These are phyloP conservation scores for Bradypodion ventrale DNA, from an alignment of 2,797 vertebrate species.

Conservation along the genomic window DNA sequence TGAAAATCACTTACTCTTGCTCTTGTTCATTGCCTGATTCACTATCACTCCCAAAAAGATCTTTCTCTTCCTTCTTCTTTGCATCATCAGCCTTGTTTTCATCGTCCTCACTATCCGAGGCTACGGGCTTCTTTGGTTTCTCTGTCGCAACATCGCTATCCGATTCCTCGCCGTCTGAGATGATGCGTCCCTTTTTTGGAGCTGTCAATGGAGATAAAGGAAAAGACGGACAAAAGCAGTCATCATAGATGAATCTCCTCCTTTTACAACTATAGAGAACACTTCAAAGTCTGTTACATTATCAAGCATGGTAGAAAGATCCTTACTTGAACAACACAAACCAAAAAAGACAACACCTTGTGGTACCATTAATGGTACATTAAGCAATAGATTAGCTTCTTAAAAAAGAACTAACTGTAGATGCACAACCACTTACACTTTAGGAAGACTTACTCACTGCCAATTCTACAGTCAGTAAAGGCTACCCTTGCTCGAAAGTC, in stretches of 20 bases:
- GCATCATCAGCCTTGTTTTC: slow-evolving; percentile 69
- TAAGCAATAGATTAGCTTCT: neutral
- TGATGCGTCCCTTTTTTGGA: slow-evolving; percentile 85
- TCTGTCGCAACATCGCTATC: slow-evolving; percentile 82
- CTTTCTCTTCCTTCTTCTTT: slow-evolving; percentile 88
- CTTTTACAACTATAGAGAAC: neutral
- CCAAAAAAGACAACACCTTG: too few relatives aligned
- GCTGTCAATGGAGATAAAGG: slow-evolving; percentile 60
- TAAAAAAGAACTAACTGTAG: neutral
- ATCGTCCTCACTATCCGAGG: slow-evolving; percentile 90
- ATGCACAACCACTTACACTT: neutral
- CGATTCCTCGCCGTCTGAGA: slow-evolving; percentile 89
- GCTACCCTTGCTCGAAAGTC: too few relatives aligned
- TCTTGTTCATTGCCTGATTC: slow-evolving; percentile 94
- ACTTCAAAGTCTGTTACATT: neutral
- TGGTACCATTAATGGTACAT: neutral
- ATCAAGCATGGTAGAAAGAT: neutral
- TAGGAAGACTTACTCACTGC: neutral
- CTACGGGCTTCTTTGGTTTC: slow-evolving; percentile 81
- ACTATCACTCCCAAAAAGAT: slow-evolving; percentile 95
- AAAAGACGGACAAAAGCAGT: neutral
- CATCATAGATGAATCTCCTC: too few relatives aligned
- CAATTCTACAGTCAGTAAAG: too few relatives aligned
- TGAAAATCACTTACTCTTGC: slow-evolving; percentile 90
- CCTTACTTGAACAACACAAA: too few relatives aligned